Conservation (phyloP, 2,797 vertebrate genomes). For the Eleutherodactylus coqui region DNA sequence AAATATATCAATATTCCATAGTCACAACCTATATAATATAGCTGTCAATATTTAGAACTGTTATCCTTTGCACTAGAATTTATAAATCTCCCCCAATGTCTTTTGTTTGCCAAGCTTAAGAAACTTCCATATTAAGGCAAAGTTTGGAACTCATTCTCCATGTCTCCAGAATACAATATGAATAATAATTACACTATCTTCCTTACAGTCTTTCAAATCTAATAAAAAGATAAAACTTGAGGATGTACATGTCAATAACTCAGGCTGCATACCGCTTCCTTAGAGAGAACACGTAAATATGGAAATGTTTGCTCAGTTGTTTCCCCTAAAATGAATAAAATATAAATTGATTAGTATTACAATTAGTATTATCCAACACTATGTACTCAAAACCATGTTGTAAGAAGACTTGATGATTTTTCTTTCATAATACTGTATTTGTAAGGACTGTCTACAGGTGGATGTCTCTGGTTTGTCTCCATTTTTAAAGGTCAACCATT, state of each 20-base stretch:
- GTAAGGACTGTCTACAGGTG: not conserved
- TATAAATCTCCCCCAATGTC: not conserved
- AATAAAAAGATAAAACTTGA: conserved; percentile 28
- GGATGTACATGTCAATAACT: conserved; percentile 41
- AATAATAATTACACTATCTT: conserved; percentile 16
- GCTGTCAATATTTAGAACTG: too few relatives aligned
- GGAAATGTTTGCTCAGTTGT: conserved; percentile 72
- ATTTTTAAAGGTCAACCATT: too few relatives aligned
- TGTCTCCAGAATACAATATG: not conserved
- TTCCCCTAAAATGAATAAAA: conserved; percentile 65
- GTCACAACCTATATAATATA: too few relatives aligned
- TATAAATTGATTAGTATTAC: not conserved
- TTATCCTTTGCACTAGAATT: not conserved
- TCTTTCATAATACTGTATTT: not conserved
- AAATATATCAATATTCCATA: too few relatives aligned
- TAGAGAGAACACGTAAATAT: conserved; percentile 69
- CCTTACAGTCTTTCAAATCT: conserved; percentile 21
- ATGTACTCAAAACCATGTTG: not conserved
- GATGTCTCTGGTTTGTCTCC: not conserved
- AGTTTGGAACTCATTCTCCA: not conserved
- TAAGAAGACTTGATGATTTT: not conserved
- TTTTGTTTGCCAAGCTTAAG: not conserved
- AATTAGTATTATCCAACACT: not conserved
- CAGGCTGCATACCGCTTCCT: conserved; percentile 68
- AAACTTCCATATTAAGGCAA: not conserved